Conservation (phyloP, 2,888 invertebrate species). For the Drosophila macrospina region DNA sequence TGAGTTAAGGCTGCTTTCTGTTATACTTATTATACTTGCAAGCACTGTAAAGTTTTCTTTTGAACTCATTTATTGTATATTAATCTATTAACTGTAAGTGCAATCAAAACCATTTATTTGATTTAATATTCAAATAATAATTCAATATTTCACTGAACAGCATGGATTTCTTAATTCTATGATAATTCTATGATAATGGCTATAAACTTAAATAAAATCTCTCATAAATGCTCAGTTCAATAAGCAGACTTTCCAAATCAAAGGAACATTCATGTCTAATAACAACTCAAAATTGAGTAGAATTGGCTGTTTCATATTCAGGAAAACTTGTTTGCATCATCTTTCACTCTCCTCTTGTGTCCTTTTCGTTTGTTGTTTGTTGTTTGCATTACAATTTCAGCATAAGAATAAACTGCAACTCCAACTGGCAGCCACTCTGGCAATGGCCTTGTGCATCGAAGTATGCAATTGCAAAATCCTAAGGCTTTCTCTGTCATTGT, state of each 20-base stretch:
- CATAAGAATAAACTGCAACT: constrained; percentile 52
- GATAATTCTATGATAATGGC: too few species aligned
- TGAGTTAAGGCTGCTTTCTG: not conserved
- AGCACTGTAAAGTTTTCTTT: not conserved
- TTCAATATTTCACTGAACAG: too few species aligned
- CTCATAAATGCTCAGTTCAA: too few species aligned
- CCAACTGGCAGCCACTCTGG: constrained; percentile 48
- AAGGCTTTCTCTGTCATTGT: constrained; percentile 52
- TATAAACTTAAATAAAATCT: too few species aligned
- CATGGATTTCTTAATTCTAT: too few species aligned
- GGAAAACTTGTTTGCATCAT: not conserved
- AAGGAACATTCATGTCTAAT: not conserved
- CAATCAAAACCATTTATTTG: too few species aligned
- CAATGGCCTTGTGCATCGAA: constrained; percentile 61
- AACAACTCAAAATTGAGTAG: not conserved
- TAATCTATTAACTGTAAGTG: too few species aligned
- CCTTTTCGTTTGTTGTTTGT: not conserved
- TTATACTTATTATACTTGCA: not conserved
- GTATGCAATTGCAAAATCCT: constrained; percentile 68
- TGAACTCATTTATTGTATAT: not conserved
- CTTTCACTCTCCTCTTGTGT: constrained; percentile 3
- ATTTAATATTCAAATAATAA: too few species aligned
- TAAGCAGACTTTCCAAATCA: too few species aligned
- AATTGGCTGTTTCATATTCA: constrained; percentile 14
- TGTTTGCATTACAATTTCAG: constrained; percentile 23